Conservation (phyloP, 1,140 invertebrate genomes). For the Drosophila lacteicornis region DNA sequence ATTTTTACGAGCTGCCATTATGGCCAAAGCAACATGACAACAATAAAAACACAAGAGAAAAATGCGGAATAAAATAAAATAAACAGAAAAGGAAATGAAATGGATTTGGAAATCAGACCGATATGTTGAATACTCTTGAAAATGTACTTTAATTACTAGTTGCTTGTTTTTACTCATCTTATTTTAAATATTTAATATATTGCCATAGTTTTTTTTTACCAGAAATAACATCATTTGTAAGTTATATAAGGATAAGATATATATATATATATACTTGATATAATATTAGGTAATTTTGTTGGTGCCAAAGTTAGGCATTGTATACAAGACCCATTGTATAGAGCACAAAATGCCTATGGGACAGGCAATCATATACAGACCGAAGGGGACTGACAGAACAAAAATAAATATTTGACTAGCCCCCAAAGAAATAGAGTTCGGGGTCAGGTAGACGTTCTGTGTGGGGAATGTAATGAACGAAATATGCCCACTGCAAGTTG, state of each 20-base stretch:
- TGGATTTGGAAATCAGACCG: background rate
- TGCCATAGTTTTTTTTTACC: too few species aligned
- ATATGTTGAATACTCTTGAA: slow-evolving; percentile 2
- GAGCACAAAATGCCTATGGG: slow-evolving; percentile 21
- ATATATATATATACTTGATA: background rate
- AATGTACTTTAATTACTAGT: too few species aligned
- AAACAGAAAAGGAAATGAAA: slow-evolving; percentile 20
- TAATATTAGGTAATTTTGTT: too few species aligned
- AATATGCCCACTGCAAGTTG: slow-evolving; percentile 60
- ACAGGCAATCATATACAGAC: slow-evolving; percentile 27
- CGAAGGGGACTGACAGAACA: slow-evolving; percentile 1
- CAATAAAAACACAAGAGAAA: slow-evolving; percentile 64
- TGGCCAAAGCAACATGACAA: slow-evolving; percentile 77
- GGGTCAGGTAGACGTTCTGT: slow-evolving; percentile 8
- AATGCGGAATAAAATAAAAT: slow-evolving; percentile 38
- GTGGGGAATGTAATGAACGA: slow-evolving; percentile 45
- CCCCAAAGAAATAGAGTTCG: slow-evolving; percentile 18
- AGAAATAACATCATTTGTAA: too few species aligned
- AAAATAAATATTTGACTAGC: slow-evolving; percentile 66
- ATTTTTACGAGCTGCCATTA: slow-evolving; percentile 83
- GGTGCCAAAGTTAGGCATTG: too few species aligned
- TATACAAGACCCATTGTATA: background rate
- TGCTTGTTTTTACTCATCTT: too few species aligned
- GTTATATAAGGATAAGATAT: too few species aligned
- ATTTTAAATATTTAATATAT: background rate